Conservation (phyloP, 2,888 invertebrate species). For the Pristionchus maxplancki region DNA sequence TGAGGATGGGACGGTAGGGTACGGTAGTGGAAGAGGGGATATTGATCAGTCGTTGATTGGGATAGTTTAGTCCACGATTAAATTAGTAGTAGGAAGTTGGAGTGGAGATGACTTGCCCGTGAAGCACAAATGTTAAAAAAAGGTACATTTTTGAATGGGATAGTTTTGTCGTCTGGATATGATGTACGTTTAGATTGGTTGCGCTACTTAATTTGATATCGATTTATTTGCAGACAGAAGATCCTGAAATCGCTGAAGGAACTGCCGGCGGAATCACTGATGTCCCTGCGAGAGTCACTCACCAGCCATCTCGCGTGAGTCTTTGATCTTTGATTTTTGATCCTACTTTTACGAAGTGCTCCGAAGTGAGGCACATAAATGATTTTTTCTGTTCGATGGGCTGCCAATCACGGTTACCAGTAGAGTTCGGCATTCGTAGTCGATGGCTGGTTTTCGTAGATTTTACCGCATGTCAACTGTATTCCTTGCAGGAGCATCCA, state of each 20-base stretch:
- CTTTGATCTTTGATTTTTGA: not conserved
- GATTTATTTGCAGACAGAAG: constrained; percentile 44
- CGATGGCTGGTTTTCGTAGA: too few relatives aligned
- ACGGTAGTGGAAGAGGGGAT: not conserved
- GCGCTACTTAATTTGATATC: not conserved
- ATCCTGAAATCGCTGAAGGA: constrained; percentile 55
- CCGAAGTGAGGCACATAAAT: too few relatives aligned
- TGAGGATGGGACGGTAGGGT: not conserved
- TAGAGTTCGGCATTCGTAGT: too few relatives aligned
- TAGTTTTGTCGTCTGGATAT: too few relatives aligned
- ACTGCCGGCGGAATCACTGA: constrained; percentile 78
- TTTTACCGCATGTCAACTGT: too few relatives aligned
- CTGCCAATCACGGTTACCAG: too few relatives aligned
- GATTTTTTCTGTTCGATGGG: not conserved
- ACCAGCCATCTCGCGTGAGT: constrained; percentile 85
- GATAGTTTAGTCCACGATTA: not conserved
- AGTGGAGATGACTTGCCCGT: too few relatives aligned
- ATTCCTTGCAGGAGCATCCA: constrained; percentile 79
- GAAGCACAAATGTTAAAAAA: too few relatives aligned
- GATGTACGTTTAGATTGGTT: too few relatives aligned
- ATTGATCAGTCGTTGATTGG: not conserved
- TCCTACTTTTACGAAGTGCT: constrained; percentile 3
- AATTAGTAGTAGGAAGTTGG: too few relatives aligned
- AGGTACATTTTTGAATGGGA: too few relatives aligned
- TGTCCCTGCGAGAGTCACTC: constrained; percentile 91